Evolutionary conservation across 1,140 invertebrate species (phyloP).

Genomic region (Hermatobates lingyangjiaoensis): DNA sequence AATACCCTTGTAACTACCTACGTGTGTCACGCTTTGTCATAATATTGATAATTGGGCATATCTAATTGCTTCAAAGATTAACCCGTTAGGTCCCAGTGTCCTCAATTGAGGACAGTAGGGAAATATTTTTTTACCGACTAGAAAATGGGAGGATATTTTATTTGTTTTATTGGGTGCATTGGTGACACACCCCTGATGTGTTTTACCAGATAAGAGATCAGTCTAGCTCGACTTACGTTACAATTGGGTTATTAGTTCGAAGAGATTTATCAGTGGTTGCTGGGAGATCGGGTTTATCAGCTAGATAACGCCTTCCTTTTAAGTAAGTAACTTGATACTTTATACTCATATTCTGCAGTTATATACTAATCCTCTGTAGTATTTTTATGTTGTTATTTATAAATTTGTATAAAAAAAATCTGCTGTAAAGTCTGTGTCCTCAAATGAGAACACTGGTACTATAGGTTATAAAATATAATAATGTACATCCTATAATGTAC

Average conservation of each 20-base stretch:
- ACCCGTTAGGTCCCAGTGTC: not conserved
- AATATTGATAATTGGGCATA: too few species aligned
- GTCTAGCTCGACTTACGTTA: not conserved
- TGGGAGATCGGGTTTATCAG: not conserved
- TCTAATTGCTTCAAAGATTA: too few species aligned
- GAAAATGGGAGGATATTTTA: not conserved
- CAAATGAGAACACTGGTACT: not conserved
- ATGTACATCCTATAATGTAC: not conserved
- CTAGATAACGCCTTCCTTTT: not conserved
- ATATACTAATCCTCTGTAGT: not conserved
- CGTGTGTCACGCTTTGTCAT: too few species aligned
- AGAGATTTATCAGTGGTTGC: not conserved
- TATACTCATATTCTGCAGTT: not conserved
- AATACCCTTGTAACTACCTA: too few species aligned
- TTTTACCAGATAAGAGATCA: not conserved
- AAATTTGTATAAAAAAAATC: not conserved
- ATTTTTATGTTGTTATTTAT: not conserved
- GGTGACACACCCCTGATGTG: not conserved
- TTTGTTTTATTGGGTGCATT: not conserved
- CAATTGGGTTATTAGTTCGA: not conserved
- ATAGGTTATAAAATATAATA: not conserved
- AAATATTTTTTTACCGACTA: not conserved
- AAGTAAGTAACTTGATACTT: not conserved
- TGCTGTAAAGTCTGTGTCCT: not conserved
- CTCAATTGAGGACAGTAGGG: not conserved